Percentiles rank a stretch among this genome's conserved stretches.
Evolutionary conservation across 2,113 vertebrate species (phyloP).

Genomic region (Percopsis transmontana): DNA sequence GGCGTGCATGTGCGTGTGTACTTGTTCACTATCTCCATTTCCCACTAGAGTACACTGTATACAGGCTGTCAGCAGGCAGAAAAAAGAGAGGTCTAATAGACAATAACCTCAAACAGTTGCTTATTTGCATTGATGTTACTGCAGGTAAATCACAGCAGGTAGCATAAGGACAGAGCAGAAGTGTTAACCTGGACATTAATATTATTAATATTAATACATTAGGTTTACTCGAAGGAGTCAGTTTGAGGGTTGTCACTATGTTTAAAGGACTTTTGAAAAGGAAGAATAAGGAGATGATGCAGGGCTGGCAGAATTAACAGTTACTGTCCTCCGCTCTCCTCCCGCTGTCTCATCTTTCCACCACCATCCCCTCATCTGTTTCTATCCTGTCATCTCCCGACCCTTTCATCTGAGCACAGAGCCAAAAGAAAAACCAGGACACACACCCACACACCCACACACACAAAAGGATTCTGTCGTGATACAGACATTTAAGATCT

Average conservation of each 20-base stretch:
- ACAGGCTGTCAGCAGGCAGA: conserved; percentile 17
- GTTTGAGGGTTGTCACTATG: background rate
- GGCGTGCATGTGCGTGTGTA: background rate
- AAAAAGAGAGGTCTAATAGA: conserved; percentile 12
- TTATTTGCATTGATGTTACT: background rate
- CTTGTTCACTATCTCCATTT: conserved; percentile 1
- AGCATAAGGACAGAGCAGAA: too few relatives aligned
- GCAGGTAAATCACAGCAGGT: background rate
- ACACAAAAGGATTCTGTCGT: background rate
- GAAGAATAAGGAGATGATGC: conserved; percentile 9
- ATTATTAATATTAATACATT: too few relatives aligned
- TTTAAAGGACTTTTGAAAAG: conserved; percentile 9
- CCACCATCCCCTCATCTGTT: conserved; percentile 10
- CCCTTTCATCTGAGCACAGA: conserved; percentile 19
- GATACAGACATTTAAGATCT: background rate
- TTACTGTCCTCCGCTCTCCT: background rate
- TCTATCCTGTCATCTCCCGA: conserved; percentile 7
- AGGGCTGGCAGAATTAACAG: conserved; percentile 17
- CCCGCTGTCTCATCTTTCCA: conserved; percentile 2
- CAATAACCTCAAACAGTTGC: conserved; percentile 4
- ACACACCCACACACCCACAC: background rate
- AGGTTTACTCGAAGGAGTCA: background rate
- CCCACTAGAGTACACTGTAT: background rate
- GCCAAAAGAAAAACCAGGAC: conserved; percentile 25
- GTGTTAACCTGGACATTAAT: too few relatives aligned